A percentile compares a stretch with the other conserved stretches of the same genome.
These are phyloP conservation scores for Catharus fuscescens DNA, from an alignment of 2,113 vertebrate genomes.

Conservation along the genomic window DNA sequence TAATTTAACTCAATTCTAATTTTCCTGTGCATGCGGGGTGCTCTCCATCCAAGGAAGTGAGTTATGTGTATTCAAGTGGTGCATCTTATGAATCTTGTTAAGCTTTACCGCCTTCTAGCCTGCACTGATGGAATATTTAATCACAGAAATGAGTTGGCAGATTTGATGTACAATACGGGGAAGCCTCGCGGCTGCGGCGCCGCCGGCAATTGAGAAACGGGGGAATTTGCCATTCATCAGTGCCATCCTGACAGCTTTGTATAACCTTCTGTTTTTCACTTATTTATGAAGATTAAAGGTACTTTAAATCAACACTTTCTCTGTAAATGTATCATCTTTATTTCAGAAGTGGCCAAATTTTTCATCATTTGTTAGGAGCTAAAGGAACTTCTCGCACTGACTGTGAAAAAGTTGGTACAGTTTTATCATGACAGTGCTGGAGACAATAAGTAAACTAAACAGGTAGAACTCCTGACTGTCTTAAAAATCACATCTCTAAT, in stretches of 20 bases:
- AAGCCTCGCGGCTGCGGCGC: conserved; percentile 72
- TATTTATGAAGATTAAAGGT: conserved; percentile 84
- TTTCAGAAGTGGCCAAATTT: conserved; percentile 69
- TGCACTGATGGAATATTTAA: conserved; percentile 86
- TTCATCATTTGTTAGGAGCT: conserved; percentile 66
- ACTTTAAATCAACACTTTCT: conserved; percentile 78
- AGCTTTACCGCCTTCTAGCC: conserved; percentile 78
- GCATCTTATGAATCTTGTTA: conserved; percentile 85
- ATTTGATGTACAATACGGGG: conserved; percentile 78
- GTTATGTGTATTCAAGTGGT: conserved; percentile 82
- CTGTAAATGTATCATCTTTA: conserved; percentile 71
- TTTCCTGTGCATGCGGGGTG: conserved; percentile 74
- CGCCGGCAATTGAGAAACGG: conserved; percentile 72
- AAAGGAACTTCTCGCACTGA: not conserved
- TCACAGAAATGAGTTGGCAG: conserved; percentile 85
- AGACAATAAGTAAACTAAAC: not conserved
- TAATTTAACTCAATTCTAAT: conserved; percentile 83
- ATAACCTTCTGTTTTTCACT: conserved; percentile 77
- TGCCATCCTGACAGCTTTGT: conserved; percentile 76
- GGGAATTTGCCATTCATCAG: conserved; percentile 78
- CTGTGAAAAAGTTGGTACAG: not conserved
- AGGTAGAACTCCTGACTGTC: not conserved
- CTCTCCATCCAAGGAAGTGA: conserved; percentile 76
- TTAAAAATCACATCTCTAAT: not conserved
- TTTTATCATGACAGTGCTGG: not conserved